Evolutionary conservation across 2,113 vertebrate genomes (phyloP), one percentile per base, ranked within the genome.

Genomic region (Periophthalmodon schlosseri): DNA sequence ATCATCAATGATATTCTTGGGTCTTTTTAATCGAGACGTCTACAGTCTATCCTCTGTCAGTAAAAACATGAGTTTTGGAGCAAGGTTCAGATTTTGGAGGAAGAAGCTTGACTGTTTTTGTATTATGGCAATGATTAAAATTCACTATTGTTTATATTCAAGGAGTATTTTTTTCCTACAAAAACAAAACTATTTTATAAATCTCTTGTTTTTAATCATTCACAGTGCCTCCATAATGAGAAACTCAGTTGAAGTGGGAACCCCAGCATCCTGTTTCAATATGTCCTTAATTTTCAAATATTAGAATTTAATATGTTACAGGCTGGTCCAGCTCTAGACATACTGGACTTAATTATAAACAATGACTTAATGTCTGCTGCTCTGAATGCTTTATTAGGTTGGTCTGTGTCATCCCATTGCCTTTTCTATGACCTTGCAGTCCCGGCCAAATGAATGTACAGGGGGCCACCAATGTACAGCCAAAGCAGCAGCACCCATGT

Each of bases 391-490:
- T 52, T 66, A 39, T 28, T 54, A 8, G 67, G 60, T 28, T 16
- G 58, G 52, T 72, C 77, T 70, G 80, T 68, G 61, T 84, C 74
- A 79, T 78, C 65, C 70, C 73, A 73, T 67, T 75, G 7, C 84
- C 84, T 65, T 49, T 72, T 65, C 49, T 70, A 84, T 76, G 67
- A 80, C 77, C 76, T 83, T 81, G 75, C 79, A 79, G 66, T 57
- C 64, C 12, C 28, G 21, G 56, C 64, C 57, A 74, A 72, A 76
- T 56, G 73, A 80, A 39, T 63, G 73, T 36, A 44, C 16, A 58
- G 70, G 23, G 61, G 78, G 73, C 76, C 80, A 68, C 83, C 86
- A 86, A 86, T 90, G 84, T 87, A 83, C 73, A 85, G 86, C 86
- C 80, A 79, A 77, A 82, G 78, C 84, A 77, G 76, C 86, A 76